A percentile compares a stretch with the other conserved stretches of the same genome.
Conservation (phyloP, 1,140 invertebrate genomes). For the Dolichoris vasculosae region DNA sequence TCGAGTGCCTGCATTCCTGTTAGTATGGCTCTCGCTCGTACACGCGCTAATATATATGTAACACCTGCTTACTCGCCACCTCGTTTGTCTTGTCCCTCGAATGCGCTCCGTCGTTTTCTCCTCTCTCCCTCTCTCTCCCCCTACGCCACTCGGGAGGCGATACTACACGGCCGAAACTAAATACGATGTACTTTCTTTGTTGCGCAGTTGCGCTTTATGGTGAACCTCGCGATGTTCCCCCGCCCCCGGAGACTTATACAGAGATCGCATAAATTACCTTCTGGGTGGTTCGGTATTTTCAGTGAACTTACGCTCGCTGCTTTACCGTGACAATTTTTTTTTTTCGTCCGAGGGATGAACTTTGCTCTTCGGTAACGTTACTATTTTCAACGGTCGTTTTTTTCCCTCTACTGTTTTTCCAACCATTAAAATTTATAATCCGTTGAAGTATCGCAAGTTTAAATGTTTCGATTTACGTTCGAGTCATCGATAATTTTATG, state of each 20-base stretch:
- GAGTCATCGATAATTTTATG: no score
- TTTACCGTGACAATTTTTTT: not conserved
- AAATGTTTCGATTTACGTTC: no score
- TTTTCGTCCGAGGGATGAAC: not conserved
- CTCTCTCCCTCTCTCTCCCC: no score
- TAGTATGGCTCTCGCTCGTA: conserved; percentile 72
- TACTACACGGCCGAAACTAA: not conserved
- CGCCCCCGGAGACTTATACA: not conserved
- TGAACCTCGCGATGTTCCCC: not conserved
- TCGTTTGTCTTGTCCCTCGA: not conserved
- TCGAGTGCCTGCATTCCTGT: conserved; percentile 89
- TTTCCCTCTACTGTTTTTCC: not conserved
- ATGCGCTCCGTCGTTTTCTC: not conserved
- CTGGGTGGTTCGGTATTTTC: not conserved
- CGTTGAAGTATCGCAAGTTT: no score
- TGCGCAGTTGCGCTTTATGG: not conserved
- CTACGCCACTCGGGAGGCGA: not conserved
- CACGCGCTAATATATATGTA: not conserved
- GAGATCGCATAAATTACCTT: conserved; percentile 5
- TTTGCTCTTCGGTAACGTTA: not conserved
- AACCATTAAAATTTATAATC: no score
- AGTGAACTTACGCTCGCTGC: not conserved
- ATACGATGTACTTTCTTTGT: not conserved
- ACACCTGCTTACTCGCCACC: not conserved
- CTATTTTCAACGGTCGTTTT: not conserved